Evolutionary conservation across 2,888 invertebrate genomes (phyloP).

Genomic region (Bombylius major): DNA sequence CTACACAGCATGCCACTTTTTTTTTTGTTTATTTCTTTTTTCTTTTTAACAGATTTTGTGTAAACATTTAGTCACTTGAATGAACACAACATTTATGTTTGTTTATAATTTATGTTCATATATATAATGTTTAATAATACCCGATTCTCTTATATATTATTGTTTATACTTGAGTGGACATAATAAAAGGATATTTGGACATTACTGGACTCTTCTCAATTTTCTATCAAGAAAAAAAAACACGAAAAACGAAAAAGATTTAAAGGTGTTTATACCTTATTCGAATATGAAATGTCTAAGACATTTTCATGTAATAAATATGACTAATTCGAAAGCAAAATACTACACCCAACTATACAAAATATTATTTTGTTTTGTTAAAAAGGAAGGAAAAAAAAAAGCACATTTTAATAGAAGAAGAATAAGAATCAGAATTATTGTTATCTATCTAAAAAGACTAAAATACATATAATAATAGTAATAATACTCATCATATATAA

Average conservation of each 20-base stretch:
- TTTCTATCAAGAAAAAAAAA: not conserved
- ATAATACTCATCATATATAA: no score
- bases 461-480: no score
- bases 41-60: slow-evolving; percentile 3
- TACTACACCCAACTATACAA: not conserved
- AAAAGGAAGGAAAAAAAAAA: no score
- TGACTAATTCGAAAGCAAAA: slow-evolving; percentile 10
- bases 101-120: slow-evolving; percentile 11
- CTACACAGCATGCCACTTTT: no score
- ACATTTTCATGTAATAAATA: slow-evolving; percentile 5
- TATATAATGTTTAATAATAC: not conserved
- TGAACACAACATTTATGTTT: slow-evolving; percentile 10
- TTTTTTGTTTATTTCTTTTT: no score
- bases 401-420: no score
- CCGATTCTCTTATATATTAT: not conserved
- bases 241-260: not conserved
- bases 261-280: slow-evolving; percentile 11
- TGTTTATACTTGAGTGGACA: slow-evolving; percentile 10
- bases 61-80: slow-evolving; percentile 15
- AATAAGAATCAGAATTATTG: no score
- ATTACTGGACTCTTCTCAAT: not conserved
- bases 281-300: slow-evolving; percentile 1
- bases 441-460: no score
- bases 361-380: no score
- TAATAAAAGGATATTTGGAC: slow-evolving; percentile 6